These are phyloP conservation scores for Spodoptera picta DNA, from an alignment of 2,888 invertebrate species.

Conservation along the genomic window DNA sequence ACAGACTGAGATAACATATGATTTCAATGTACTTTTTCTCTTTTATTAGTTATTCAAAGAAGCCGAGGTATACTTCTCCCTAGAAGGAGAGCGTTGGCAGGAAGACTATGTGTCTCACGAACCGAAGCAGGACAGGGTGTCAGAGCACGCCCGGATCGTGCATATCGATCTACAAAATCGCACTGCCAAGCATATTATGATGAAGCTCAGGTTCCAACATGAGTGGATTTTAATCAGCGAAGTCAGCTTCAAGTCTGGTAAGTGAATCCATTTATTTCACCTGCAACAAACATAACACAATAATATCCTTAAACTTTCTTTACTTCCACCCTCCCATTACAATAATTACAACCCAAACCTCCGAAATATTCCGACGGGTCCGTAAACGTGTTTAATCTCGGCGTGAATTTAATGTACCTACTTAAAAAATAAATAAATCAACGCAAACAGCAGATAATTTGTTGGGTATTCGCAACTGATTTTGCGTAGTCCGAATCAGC, in stretches of 20 bases:
- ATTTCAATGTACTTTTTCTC: constrained; percentile 11
- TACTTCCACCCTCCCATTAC: constrained; percentile 4
- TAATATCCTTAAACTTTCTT: background rate
- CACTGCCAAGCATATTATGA: constrained; percentile 92
- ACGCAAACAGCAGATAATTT: constrained; percentile 65
- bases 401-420: constrained; percentile 49
- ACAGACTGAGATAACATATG: background rate
- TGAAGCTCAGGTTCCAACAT: constrained; percentile 93
- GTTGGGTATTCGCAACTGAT: constrained; percentile 67
- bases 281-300: background rate
- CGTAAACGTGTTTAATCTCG: constrained; percentile 18
- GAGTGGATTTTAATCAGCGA: constrained; percentile 97
- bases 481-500: constrained; percentile 66
- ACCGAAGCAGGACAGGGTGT: constrained; percentile 87
- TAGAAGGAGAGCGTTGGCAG: constrained; percentile 93
- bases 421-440: constrained; percentile 66
- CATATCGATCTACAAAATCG: constrained; percentile 92
- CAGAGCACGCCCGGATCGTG: constrained; percentile 90
- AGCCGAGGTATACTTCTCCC: constrained; percentile 93
- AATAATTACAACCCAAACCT: constrained; percentile 16
- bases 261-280: constrained; percentile 63
- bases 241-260: constrained; percentile 94
- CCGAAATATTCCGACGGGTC: constrained; percentile 11
- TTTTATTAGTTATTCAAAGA: constrained; percentile 91
- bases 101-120: constrained; percentile 90